Evolutionary conservation across 2,113 vertebrate genomes (phyloP).

Genomic region (Pomatostomus ruficeps): DNA sequence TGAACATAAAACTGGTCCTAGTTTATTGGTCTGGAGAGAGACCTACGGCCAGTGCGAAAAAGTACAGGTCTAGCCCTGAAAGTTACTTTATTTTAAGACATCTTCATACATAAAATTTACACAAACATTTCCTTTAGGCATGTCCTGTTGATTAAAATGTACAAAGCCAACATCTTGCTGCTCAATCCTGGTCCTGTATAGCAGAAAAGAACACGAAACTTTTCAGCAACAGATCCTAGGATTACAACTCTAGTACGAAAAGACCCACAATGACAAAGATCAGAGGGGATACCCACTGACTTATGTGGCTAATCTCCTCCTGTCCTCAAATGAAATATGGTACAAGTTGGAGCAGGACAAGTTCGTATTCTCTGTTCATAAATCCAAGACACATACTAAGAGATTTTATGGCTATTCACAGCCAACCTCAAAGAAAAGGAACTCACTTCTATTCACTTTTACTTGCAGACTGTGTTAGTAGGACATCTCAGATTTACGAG

Average conservation of each 20-base stretch:
- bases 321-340: background rate
- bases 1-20: background rate
- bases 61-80: background rate
- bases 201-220: background rate
- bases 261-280: fast-evolving
- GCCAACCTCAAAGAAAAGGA: background rate
- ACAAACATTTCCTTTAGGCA: background rate
- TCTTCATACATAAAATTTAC: background rate
- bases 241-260: background rate
- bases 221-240: background rate
- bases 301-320: background rate
- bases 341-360: background rate
- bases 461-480: background rate
- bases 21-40: background rate
- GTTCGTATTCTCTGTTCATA: background rate
- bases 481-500: background rate
- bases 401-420: background rate
- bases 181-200: background rate
- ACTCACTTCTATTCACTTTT: background rate
- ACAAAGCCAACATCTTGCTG: background rate
- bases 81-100: background rate
- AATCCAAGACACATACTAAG: background rate
- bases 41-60: background rate
- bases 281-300: background rate
- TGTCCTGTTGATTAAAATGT: background rate